phyloP scores from a whole-genome alignment of 2,888 invertebrate genomes.

The Clusia tigrina region DNA sequence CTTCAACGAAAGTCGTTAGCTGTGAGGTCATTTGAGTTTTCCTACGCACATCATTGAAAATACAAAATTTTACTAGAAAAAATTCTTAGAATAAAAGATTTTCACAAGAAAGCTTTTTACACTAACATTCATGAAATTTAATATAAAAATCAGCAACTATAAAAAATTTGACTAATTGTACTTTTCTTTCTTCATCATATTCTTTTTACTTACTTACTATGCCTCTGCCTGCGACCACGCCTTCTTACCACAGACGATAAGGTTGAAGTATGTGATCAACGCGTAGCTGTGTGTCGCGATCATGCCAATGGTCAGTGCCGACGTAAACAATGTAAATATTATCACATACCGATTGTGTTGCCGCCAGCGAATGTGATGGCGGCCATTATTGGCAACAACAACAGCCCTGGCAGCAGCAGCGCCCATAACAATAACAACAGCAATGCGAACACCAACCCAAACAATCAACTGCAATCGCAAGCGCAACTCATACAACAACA shows the following conservation, averaged over 20 bases:
- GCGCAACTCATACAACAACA: conserved; percentile 43
- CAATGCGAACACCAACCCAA: conserved; percentile 23
- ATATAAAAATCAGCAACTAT: not conserved
- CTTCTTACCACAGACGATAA: conserved; percentile 72
- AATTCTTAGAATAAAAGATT: not conserved
- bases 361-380: conserved; percentile 83
- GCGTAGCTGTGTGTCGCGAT: conserved; percentile 95
- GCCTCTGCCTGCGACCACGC: not conserved
- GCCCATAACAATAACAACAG: conserved; percentile 39
- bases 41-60: no score
- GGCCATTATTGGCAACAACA: conserved; percentile 65
- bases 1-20: no score
- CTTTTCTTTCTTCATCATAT: not conserved
- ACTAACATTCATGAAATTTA: not conserved
- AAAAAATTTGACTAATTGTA: not conserved
- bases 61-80: no score
- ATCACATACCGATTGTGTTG: conserved; percentile 92
- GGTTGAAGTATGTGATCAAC: conserved; percentile 94
- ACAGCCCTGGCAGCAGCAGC: conserved; percentile 34
- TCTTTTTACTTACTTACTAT: conserved; percentile 1
- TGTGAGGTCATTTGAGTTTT: no score
- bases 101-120: not conserved
- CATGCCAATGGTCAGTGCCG: conserved; percentile 93
- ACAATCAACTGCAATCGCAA: conserved; percentile 4
- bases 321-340: conserved; percentile 95